Evolutionary conservation across 2,113 vertebrate species (phyloP).

Genomic region (Taurulus bubalis): DNA sequence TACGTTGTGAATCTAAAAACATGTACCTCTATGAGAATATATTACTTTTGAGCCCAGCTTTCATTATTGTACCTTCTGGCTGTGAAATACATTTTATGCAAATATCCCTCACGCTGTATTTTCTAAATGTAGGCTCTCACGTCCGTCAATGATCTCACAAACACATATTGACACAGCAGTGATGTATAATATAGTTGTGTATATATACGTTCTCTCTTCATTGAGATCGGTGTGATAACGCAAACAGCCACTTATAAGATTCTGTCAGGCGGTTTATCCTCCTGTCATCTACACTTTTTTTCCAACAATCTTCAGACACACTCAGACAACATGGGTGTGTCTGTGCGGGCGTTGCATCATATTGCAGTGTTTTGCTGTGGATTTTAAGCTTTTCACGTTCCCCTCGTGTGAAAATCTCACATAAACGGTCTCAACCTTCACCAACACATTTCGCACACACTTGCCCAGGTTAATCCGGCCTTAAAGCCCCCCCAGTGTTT

Average conservation of each 20-base stretch:
- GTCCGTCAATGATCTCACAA: background rate
- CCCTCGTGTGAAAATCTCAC: background rate
- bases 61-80: background rate
- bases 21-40: background rate
- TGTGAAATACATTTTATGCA: background rate
- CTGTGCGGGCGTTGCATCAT: constrained; percentile 22
- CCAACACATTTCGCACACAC: background rate
- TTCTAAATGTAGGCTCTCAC: background rate
- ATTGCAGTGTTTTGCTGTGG: background rate
- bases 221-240: background rate
- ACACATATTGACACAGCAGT: background rate
- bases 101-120: background rate
- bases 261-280: constrained; percentile 9
- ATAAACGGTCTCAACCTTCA: background rate
- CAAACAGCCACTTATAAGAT: background rate
- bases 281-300: background rate
- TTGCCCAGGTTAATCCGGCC: background rate
- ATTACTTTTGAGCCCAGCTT: background rate
- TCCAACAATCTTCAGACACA: background rate
- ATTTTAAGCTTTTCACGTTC: constrained; percentile 6
- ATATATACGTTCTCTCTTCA: background rate
- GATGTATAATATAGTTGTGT: background rate
- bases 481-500: background rate
- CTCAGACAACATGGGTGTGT: background rate
- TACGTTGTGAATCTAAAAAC: background rate